phyloP scores from a whole-genome alignment of 2,113 vertebrate genomes.

The Abramis brama region DNA sequence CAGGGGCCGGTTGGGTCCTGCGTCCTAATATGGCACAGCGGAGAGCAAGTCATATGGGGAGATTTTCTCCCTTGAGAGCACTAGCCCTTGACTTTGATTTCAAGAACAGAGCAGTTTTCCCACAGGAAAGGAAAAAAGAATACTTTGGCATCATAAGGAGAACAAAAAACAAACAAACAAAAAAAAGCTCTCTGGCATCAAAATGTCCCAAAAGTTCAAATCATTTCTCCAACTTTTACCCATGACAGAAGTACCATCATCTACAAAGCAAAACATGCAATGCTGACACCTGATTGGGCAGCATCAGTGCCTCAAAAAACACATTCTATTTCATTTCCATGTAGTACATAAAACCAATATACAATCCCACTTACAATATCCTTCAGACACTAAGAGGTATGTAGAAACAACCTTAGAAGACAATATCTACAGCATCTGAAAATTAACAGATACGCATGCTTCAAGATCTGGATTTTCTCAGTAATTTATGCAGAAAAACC shows the following conservation, averaged over 20 bases:
- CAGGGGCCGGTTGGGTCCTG: constrained; percentile 30
- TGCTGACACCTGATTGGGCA: background rate
- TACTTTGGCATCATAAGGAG: constrained; percentile 46
- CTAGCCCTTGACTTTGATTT: constrained; percentile 76
- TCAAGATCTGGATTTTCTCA: background rate
- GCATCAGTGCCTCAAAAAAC: background rate
- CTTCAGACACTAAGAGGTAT: background rate
- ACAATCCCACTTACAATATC: constrained; percentile 13
- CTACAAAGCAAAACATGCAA: constrained; percentile 8
- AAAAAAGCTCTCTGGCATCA: constrained; percentile 68
- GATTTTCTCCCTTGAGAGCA: constrained; percentile 80
- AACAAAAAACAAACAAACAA: constrained; percentile 70
- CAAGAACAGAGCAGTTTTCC: constrained; percentile 85
- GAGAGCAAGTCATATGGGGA: constrained; percentile 82
- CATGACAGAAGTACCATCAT: constrained; percentile 10
- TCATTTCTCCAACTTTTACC: constrained; percentile 1
- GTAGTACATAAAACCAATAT: background rate
- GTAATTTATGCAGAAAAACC: background rate
- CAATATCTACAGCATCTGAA: background rate
- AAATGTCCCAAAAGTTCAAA: constrained; percentile 61
- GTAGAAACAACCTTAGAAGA: background rate
- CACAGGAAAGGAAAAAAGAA: constrained; percentile 80
- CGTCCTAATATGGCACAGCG: constrained; percentile 84
- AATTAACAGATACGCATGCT: background rate
- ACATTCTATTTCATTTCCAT: background rate